Percentiles rank a stretch among this genome's conserved stretches.
phyloP scores from a whole-genome alignment of 1,140 invertebrate species.

The Helicoverpa armigera region DNA sequence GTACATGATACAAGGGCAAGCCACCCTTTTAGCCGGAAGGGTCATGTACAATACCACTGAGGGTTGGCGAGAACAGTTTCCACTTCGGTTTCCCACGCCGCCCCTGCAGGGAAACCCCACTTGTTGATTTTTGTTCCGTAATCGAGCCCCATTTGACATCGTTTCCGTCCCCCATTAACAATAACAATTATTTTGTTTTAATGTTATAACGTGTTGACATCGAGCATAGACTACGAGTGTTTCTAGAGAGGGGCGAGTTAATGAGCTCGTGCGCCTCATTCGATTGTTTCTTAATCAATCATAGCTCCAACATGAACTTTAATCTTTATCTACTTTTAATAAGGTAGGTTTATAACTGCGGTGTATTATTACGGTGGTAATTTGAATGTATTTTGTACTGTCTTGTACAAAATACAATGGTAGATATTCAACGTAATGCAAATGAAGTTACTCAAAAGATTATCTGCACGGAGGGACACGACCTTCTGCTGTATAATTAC shows the following conservation, averaged over 20 bases:
- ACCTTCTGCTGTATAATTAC: constrained; percentile 1
- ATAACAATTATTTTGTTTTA: constrained; percentile 61
- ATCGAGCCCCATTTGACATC: constrained; percentile 66
- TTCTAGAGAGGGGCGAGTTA: constrained; percentile 20
- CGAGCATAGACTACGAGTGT: constrained; percentile 38
- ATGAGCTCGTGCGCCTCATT: constrained; percentile 24
- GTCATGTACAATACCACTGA: constrained; percentile 69
- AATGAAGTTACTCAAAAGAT: constrained; percentile 19
- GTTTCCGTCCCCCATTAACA: constrained; percentile 72
- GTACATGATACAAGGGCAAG: constrained; percentile 27
- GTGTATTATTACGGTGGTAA: neutral
- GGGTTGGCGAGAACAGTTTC: constrained; percentile 76
- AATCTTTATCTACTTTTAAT: constrained; percentile 44
- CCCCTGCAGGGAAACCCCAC: constrained; percentile 76
- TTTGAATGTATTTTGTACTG: neutral
- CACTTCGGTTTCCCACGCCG: constrained; percentile 78
- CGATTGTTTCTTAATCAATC: constrained; percentile 30
- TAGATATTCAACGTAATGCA: neutral
- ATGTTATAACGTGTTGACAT: constrained; percentile 55
- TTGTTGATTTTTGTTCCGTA: constrained; percentile 80
- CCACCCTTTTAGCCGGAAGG: constrained; percentile 68
- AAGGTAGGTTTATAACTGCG: neutral
- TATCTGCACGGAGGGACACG: neutral
- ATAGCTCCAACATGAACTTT: constrained; percentile 6
- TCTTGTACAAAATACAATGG: neutral